Evolutionary conservation across 2,797 vertebrate species (phyloP), one percentile per base, ranked within the genome.

Genomic region (Pampus argenteus): DNA sequence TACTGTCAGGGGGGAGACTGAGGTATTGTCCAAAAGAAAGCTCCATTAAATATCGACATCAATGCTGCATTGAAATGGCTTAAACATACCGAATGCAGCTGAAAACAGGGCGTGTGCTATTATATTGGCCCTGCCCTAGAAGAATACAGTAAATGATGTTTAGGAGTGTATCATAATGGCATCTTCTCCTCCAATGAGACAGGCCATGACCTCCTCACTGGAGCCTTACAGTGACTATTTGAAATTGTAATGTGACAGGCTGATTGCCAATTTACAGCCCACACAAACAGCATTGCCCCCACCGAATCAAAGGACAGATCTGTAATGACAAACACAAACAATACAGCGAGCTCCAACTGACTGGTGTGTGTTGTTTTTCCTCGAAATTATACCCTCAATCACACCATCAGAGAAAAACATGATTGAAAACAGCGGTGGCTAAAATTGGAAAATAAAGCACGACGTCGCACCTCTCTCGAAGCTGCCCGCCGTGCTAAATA

Each of bases 201-300:
- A 4, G 78, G 69, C 55, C 73, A 0, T 28, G 74, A 83, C 86
- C 89, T 76, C 65, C 26, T 67, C 49, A 25, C 56, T 15, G 66
- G 20, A 67, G 63, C 71, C 26, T 50, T 20, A 29, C 58, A 6
- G 58, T 73, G 75, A 76, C 82, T 61, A 64, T 90, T 83, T 82
- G 74, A 86, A 86, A 90, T 83, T 78, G 70, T 74, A 87, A 84
- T 71, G 76, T 84, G 87, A 81, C 80, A 34, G 78, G 55, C 59
- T 78, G 84, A 89, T 87, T 85, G 84, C 58, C 83, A 89, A 82
- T 91, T 89, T 88, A 66, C 58, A 60, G 76, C 79, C 60, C 73
- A 48, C 81, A 85, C 72, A 86, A 66, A 81, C 11, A 62, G 59
- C 66, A 42, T 28, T 23, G 50, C 75, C 66, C 69, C 23, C 59